Conservation (phyloP, 2,797 vertebrate genomes). For the Ambastaia sidthimunki region DNA sequence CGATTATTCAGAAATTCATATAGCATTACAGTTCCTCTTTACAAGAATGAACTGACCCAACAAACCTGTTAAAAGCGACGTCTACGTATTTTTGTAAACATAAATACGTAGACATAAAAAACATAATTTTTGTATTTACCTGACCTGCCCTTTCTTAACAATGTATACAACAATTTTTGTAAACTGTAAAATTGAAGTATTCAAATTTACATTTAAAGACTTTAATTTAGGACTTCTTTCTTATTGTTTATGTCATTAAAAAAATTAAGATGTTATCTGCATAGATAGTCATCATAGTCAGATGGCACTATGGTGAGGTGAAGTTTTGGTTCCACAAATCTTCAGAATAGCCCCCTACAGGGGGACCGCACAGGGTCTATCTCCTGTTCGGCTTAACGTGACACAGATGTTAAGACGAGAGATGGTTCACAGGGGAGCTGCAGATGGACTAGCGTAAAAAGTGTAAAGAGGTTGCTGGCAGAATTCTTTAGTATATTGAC, state of each 20-base stretch:
- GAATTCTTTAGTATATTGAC: no score
- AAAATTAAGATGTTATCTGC: no score
- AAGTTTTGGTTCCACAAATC: constrained; percentile 15
- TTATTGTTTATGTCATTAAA: neutral
- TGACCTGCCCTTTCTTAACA: neutral
- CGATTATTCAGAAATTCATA: neutral
- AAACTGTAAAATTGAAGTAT: neutral
- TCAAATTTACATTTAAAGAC: neutral
- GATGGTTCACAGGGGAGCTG: constrained; percentile 3
- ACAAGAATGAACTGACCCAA: neutral
- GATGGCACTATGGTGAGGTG: neutral
- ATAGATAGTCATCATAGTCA: no score
- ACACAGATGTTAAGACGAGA: constrained; percentile 49
- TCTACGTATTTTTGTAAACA: neutral
- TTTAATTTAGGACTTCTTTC: neutral
- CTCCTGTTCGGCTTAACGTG: constrained; percentile 44
- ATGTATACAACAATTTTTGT: neutral
- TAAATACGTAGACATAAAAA: no score
- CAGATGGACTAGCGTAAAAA: constrained; percentile 5
- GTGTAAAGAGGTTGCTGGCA: neutral
- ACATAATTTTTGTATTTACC: no score
- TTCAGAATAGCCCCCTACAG: constrained; percentile 6
- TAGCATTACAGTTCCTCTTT: neutral
- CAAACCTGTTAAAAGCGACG: neutral
- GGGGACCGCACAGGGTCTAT: constrained; percentile 36